A percentile compares a stretch with the other conserved stretches of the same genome.
Conservation (phyloP, 2,888 invertebrate species). For the Callimorpha dominula region DNA sequence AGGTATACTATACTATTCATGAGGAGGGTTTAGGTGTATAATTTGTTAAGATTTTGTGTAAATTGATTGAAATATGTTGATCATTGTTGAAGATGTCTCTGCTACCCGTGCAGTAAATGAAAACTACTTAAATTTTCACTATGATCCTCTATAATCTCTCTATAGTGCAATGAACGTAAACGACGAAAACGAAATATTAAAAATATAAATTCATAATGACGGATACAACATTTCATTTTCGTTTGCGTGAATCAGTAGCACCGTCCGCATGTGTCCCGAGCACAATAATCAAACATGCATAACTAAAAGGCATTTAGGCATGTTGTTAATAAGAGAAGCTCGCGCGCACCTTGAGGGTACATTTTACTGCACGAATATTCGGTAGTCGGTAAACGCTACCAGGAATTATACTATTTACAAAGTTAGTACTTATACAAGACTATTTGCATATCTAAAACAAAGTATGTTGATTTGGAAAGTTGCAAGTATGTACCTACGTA, state of each 20-base stretch:
- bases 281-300: constrained; percentile 29
- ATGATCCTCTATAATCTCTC: neutral
- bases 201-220: constrained; percentile 12
- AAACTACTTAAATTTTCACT: no score
- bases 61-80: no score
- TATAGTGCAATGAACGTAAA: neutral
- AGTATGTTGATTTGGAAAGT: neutral
- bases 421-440: constrained; percentile 15
- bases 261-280: constrained; percentile 64
- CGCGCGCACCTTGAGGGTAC: constrained; percentile 56
- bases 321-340: constrained; percentile 47
- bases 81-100: no score
- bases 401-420: constrained; percentile 23
- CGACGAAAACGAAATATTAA: no score
- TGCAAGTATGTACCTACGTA: neutral
- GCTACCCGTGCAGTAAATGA: no score
- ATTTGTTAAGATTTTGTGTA: no score
- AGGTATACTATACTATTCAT: no score
- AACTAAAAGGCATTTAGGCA: constrained; percentile 25
- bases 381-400: constrained; percentile 45
- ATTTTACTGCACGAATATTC: constrained; percentile 63
- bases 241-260: constrained; percentile 76
- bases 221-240: constrained; percentile 57
- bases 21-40: no score
- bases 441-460: constrained; percentile 23